phyloP scores from a whole-genome alignment of 2,113 vertebrate species.

The Mionectes macconnelli region DNA sequence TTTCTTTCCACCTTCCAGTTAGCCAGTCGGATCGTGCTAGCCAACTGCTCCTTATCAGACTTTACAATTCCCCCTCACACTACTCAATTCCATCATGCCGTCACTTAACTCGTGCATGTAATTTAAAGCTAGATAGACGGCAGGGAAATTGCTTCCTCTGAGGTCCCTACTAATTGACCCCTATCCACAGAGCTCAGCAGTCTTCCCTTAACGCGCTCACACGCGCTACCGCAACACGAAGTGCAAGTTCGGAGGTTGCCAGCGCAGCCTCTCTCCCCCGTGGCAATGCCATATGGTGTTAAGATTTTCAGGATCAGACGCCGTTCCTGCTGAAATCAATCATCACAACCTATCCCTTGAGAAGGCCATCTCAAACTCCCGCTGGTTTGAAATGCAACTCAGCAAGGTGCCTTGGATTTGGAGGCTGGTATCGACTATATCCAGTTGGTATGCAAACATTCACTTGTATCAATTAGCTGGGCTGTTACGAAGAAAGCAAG shows the following conservation, averaged over 20 bases:
- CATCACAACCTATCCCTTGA: not conserved
- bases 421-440: not conserved
- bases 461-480: not conserved
- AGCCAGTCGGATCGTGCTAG: not conserved
- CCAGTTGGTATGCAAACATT: not conserved
- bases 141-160: slow-evolving; percentile 51
- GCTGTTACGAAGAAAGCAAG: not conserved
- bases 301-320: slow-evolving; percentile 1
- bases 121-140: slow-evolving; percentile 43
- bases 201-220: slow-evolving; percentile 55
- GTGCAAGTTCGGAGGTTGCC: slow-evolving; percentile 30
- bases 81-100: not conserved
- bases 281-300: slow-evolving; percentile 26
- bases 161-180: slow-evolving; percentile 67
- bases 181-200: slow-evolving; percentile 71
- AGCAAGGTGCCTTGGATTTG: not conserved
- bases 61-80: slow-evolving; percentile 20
- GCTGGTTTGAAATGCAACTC: not conserved
- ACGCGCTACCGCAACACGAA: not conserved
- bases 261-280: slow-evolving; percentile 1
- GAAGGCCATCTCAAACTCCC: not conserved
- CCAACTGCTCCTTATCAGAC: slow-evolving; percentile 29
- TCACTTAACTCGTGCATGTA: slow-evolving; percentile 27
- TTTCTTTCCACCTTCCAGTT: not conserved
- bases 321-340: slow-evolving; percentile 4